Conservation (phyloP, 2,888 invertebrate genomes). For the Drosophila lacicola region DNA sequence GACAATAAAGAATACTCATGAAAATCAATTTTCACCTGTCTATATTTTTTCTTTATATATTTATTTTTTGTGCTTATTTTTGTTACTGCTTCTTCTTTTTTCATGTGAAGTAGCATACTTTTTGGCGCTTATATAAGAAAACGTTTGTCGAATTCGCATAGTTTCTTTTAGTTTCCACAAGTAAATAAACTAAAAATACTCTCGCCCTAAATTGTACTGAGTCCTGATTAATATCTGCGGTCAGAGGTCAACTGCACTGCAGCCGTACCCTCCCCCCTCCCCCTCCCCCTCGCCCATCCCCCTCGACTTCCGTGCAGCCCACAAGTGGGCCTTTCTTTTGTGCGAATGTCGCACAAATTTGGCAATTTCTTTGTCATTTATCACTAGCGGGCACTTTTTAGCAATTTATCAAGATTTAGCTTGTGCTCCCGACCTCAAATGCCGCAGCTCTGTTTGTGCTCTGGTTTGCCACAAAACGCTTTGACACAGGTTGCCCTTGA, state of each 20-base stretch:
- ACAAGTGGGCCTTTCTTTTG: conserved; percentile 24
- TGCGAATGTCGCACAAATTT: conserved; percentile 62
- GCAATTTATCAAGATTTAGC: conserved; percentile 79
- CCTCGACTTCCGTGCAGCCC: neutral
- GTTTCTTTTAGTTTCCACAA: conserved; percentile 27
- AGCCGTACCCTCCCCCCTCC: neutral
- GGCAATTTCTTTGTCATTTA: conserved; percentile 75
- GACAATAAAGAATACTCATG: too few species aligned
- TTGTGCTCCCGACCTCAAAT: conserved; percentile 61
- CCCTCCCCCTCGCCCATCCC: neutral
- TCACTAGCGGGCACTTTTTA: conserved; percentile 68
- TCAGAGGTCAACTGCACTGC: conserved; percentile 20
- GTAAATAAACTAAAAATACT: conserved; percentile 20
- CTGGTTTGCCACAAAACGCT: conserved; percentile 32
- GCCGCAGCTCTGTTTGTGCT: conserved; percentile 31
- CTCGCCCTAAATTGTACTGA: neutral
- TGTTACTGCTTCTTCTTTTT: conserved; percentile 5
- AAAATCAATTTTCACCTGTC: too few species aligned
- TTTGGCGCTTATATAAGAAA: conserved; percentile 65
- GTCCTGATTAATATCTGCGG: too few species aligned
- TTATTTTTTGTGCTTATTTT: conserved; percentile 1
- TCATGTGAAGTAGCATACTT: conserved; percentile 56
- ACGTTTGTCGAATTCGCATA: conserved; percentile 1
- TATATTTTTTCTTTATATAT: neutral
- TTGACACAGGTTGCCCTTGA: conserved; percentile 21